Base-by-base conservation (phyloP, 2,113 vertebrate genomes). In the Microcebus tavaratra region DNA sequence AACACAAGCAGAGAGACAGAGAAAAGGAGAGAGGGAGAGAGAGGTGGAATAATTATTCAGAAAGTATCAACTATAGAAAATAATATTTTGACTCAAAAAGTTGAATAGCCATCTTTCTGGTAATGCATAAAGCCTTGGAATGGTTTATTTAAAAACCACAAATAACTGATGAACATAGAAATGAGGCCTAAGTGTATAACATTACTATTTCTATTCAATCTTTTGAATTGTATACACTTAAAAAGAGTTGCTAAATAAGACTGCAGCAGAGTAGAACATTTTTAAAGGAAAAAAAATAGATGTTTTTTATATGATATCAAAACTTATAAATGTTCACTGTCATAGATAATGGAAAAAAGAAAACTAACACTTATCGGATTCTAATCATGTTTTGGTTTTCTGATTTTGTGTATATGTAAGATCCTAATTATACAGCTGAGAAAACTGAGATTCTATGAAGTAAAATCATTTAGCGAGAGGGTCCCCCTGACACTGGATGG, bases 71-170 rank as follows among this genome's bases (percentile, higher is more conserved):
- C 39, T 61, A 67, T 23, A 83, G 29, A 79, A 96, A 88, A 72
- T 42, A 72, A 18, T 48, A 29, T 61, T 88, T n/a, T 78, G 14
- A 39, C 34, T 67, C 34, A 91, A 82, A 96, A 88, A 70, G 36
- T 31, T 88, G 5, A 72, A 59, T 50, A 85, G 18, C 1, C 39
- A 92, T 53, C 11, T 67, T 91, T 36, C 50, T 11, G 72, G 21
- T 42, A 80, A 86, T 50, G 4, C 29, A 39, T 65, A 61, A 84
- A 90, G 59, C 10, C 10, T 90, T 55, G 61, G 21, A 59, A 55
- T 67, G 50, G 45, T 34, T 57, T 93, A 81, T 82, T 92, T 96
- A 63, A 75, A 97, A 68, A 55, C 4, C 23, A 67, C 3, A 95
- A 53, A 55, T 67, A 86, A 31, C 18, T 65, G 13, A 88, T 27